Percentiles rank a stretch among this genome's conserved stretches.
These are phyloP conservation scores for Drosophila bifasciata DNA, from an alignment of 1,140 invertebrate species.

Conservation along the genomic window DNA sequence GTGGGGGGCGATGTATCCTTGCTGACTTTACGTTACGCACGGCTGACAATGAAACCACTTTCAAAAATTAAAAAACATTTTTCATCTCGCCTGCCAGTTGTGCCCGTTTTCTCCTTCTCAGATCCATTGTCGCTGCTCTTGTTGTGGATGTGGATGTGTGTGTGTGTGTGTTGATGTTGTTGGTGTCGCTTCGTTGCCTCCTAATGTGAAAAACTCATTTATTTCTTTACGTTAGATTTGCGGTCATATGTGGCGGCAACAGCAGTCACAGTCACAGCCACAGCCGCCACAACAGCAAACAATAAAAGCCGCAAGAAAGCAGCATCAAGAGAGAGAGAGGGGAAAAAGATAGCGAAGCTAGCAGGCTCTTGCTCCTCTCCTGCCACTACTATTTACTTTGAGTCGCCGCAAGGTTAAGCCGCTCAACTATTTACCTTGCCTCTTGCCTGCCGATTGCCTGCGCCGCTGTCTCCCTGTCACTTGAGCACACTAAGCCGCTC, in stretches of 20 bases:
- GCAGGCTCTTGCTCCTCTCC: conserved; percentile 15
- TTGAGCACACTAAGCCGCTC: conserved; percentile 64
- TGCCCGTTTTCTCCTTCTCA: conserved; percentile 47
- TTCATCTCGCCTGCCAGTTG: conserved; percentile 79
- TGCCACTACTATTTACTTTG: conserved; percentile 67
- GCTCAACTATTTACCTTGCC: conserved; percentile 66
- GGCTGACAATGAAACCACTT: conserved; percentile 84
- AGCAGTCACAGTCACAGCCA: conserved; percentile 2
- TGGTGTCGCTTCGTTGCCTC: conserved; percentile 77
- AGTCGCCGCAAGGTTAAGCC: conserved; percentile 71
- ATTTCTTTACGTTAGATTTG: conserved; percentile 81
- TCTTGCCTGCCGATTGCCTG: not conserved
- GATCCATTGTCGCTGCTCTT: conserved; percentile 48
- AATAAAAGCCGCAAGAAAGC: conserved; percentile 42
- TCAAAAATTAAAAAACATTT: conserved; percentile 84
- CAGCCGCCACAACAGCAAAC: conserved; percentile 45
- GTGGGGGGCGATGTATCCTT: conserved; percentile 55
- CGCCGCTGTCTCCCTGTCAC: conserved; percentile 32
- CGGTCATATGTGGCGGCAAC: conserved; percentile 59
- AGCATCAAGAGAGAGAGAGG: not conserved
- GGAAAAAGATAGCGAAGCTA: conserved; percentile 19
- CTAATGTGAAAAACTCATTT: conserved; percentile 82
- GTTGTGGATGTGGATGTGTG: conserved; percentile 14
- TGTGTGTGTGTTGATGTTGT: conserved; percentile 38
- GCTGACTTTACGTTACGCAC: conserved; percentile 80